These are phyloP conservation scores for Anabacerthia variegaticeps DNA, from an alignment of 2,797 vertebrate species.

Conservation along the genomic window DNA sequence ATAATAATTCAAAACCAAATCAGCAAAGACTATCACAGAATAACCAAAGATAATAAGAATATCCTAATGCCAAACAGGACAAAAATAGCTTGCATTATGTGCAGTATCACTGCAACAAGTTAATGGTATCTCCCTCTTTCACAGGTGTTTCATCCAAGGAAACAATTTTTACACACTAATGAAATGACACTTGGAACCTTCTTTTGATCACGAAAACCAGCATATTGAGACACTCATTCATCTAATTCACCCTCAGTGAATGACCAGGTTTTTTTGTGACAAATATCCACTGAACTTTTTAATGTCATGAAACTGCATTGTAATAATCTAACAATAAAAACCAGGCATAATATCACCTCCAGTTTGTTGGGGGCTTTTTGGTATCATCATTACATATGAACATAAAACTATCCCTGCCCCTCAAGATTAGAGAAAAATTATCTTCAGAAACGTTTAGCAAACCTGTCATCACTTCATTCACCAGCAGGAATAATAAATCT, in stretches of 20 bases:
- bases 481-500: background rate
- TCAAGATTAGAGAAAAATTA: background rate
- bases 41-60: background rate
- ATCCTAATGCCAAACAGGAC: background rate
- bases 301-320: background rate
- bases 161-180: background rate
- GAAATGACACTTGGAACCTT: background rate
- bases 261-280: background rate
- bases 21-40: background rate
- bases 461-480: background rate
- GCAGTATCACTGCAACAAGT: background rate
- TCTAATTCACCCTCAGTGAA: background rate
- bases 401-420: background rate
- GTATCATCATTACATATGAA: background rate
- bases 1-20: background rate
- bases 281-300: background rate
- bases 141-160: background rate
- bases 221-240: background rate
- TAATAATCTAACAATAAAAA: background rate
- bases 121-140: background rate
- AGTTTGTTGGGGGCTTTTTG: background rate
- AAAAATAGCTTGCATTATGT: background rate
- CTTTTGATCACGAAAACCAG: background rate
- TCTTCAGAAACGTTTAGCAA: background rate
- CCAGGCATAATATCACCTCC: background rate